Percentiles rank a stretch among this genome's conserved stretches.
These are phyloP conservation scores for Pheucticus melanocephalus DNA, from an alignment of 2,113 vertebrate species.

Conservation along the genomic window DNA sequence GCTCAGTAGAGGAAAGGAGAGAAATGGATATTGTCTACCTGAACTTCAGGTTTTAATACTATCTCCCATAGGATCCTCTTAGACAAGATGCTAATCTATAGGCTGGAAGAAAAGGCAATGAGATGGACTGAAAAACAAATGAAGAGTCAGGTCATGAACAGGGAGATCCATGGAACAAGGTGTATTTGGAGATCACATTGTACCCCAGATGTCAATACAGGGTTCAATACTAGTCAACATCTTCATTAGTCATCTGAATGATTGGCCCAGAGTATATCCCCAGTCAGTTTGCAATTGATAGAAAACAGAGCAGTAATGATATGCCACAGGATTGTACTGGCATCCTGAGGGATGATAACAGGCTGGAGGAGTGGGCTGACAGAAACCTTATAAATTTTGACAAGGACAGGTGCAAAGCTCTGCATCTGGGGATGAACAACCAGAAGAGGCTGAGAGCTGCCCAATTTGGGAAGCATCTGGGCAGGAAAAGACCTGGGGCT, in stretches of 20 bases:
- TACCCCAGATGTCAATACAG: neutral
- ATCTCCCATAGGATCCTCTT: neutral
- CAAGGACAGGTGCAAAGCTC: neutral
- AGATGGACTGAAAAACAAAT: neutral
- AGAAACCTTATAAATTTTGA: neutral
- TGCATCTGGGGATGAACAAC: neutral
- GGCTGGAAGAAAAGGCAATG: neutral
- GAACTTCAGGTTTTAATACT: neutral
- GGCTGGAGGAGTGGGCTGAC: neutral
- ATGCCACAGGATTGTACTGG: neutral
- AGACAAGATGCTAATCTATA: neutral
- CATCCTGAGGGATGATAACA: no score
- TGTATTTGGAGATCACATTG: neutral
- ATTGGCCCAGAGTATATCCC: no score
- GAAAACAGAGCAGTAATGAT: neutral
- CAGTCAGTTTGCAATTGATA: neutral
- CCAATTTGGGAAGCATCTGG: neutral
- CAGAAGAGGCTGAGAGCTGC: neutral
- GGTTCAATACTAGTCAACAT: neutral
- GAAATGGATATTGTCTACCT: neutral
- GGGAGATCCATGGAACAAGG: neutral
- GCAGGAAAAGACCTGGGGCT: neutral
- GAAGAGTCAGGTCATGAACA: neutral
- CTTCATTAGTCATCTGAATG: neutral
- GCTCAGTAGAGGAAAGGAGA: neutral